These are phyloP conservation scores for Germaria angustata DNA, from an alignment of 2,888 invertebrate genomes.

Conservation along the genomic window DNA sequence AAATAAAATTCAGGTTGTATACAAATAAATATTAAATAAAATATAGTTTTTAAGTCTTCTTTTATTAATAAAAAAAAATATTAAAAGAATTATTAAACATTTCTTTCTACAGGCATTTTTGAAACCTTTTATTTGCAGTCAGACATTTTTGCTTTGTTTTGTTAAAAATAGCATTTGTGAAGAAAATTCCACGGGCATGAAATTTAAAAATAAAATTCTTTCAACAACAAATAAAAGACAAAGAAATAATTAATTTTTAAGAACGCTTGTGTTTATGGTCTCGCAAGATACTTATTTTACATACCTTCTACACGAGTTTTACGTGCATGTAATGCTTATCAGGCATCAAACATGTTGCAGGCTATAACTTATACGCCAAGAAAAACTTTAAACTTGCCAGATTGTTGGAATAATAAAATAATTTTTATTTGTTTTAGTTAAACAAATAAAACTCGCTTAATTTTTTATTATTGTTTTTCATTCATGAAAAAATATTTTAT, in stretches of 20 bases:
- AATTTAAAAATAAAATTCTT: constrained; percentile 56
- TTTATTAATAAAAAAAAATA: neutral
- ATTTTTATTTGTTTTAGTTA: too few species aligned
- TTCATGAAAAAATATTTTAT: constrained; percentile 63
- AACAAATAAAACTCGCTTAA: neutral
- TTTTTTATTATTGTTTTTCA: constrained; percentile 18
- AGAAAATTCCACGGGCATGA: constrained; percentile 36
- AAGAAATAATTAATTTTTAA: constrained; percentile 49
- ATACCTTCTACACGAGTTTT: neutral
- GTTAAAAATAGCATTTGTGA: constrained; percentile 39
- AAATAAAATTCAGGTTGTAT: neutral
- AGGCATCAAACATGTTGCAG: constrained; percentile 24
- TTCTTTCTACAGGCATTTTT: neutral
- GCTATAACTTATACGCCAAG: neutral
- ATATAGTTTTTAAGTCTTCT: too few species aligned
- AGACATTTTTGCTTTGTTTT: constrained; percentile 30
- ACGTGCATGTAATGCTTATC: neutral
- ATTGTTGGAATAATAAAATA: neutral
- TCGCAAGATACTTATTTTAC: constrained; percentile 19
- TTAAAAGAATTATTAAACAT: neutral
- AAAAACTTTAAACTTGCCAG: neutral
- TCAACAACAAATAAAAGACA: constrained; percentile 29
- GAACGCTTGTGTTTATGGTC: constrained; percentile 14
- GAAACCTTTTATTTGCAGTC: neutral
- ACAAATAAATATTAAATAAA: neutral